Percentiles rank a stretch among this genome's conserved stretches.
Evolutionary conservation across 2,888 invertebrate species (phyloP).

Genomic region (Hemaris fuciformis): DNA sequence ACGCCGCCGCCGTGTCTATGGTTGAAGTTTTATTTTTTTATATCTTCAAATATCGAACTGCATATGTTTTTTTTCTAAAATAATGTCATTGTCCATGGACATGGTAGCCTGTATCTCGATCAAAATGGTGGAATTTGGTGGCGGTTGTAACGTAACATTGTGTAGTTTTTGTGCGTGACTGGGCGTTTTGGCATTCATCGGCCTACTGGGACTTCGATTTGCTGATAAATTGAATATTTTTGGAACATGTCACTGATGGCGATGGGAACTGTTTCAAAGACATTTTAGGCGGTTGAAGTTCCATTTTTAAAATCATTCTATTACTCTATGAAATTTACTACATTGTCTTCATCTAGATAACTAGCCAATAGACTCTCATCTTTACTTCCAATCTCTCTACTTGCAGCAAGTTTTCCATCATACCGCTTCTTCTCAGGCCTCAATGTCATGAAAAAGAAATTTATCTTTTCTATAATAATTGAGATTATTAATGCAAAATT

Average conservation of each 20-base stretch:
- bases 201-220: conserved; percentile 33
- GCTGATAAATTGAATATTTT: conserved; percentile 25
- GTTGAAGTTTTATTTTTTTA: conserved; percentile 56
- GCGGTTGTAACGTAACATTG: conserved; percentile 47
- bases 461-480: too few relatives aligned
- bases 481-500: too few relatives aligned
- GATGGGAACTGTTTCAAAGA: background rate
- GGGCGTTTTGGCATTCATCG: conserved; percentile 43
- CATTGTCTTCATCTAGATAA: too few relatives aligned
- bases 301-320: too few relatives aligned
- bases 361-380: too few relatives aligned
- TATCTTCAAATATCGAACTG: conserved; percentile 57
- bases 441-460: too few relatives aligned
- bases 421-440: too few relatives aligned
- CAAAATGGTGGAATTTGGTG: conserved; percentile 58
- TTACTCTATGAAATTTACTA: too few relatives aligned
- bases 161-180: conserved; percentile 57
- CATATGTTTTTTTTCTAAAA: conserved; percentile 67
- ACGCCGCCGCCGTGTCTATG: conserved; percentile 61
- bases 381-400: too few relatives aligned
- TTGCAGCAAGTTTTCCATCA: too few relatives aligned
- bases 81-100: conserved; percentile 77
- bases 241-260: conserved; percentile 9
- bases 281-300: too few relatives aligned
- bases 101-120: conserved; percentile 66